These are phyloP conservation scores for Caenorhabditis sinica DNA, from an alignment of 2,888 invertebrate genomes.

Conservation along the genomic window DNA sequence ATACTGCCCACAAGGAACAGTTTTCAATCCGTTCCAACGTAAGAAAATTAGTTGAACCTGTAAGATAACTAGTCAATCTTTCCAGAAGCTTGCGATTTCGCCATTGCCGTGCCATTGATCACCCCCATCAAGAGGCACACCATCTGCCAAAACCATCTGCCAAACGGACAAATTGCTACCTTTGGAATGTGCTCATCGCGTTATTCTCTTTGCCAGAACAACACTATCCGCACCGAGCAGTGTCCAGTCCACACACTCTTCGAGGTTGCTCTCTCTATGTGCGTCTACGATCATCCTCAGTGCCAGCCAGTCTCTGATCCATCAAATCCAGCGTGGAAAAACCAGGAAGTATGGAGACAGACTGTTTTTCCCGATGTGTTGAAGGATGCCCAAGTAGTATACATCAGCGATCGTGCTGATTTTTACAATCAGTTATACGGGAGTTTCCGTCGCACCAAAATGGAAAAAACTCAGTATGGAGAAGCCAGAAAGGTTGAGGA, in stretches of 20 bases:
- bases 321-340: not conserved
- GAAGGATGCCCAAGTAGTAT: too few relatives aligned
- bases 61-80: not conserved
- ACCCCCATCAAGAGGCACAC: too few relatives aligned
- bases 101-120: constrained; percentile 21
- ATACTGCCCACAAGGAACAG: constrained; percentile 52
- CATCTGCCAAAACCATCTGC: constrained; percentile 54
- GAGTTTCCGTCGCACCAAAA: constrained; percentile 30
- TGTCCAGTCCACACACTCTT: constrained; percentile 73
- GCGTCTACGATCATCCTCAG: constrained; percentile 69
- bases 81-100: constrained; percentile 56
- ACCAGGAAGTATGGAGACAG: constrained; percentile 21
- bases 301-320: constrained; percentile 63
- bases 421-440: too few relatives aligned
- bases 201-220: constrained; percentile 62
- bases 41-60: not conserved
- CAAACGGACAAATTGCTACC: constrained; percentile 50
- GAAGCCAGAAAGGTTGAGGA: too few relatives aligned
- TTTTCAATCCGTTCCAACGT: constrained; percentile 56
- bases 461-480: constrained; percentile 48
- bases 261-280: constrained; percentile 65
- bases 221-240: constrained; percentile 44
- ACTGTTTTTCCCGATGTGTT: constrained; percentile 44
- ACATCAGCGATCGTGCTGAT: too few relatives aligned
- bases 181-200: constrained; percentile 66